phyloP scores from a whole-genome alignment of 2,113 vertebrate genomes.

The Engraulis encrasicolus region DNA sequence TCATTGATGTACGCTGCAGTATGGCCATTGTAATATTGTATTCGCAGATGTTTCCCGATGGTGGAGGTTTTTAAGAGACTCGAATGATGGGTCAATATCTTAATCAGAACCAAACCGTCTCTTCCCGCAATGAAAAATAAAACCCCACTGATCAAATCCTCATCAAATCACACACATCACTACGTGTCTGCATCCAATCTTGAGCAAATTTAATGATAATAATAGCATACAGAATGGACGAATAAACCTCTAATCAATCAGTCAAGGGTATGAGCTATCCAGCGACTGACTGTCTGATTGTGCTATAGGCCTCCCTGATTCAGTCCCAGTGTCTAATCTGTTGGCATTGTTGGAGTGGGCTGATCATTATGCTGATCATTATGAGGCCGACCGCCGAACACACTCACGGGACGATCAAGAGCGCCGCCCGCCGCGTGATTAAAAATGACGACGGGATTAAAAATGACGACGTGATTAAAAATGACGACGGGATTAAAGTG shows the following conservation, averaged over 20 bases:
- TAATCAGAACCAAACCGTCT: conserved; percentile 1
- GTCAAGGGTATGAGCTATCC: background rate
- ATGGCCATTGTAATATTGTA: background rate
- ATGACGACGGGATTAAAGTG: conserved; percentile 3
- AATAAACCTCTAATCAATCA: background rate
- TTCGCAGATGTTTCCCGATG: too few species aligned
- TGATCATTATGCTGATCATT: background rate
- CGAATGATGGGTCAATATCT: background rate
- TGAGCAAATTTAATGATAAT: background rate
- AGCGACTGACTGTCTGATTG: background rate
- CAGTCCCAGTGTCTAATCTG: background rate
- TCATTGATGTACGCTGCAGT: background rate
- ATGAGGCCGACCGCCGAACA: too few species aligned
- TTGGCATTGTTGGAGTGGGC: background rate
- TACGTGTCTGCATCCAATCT: background rate
- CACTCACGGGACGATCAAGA: too few species aligned
- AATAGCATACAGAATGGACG: background rate
- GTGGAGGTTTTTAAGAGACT: background rate
- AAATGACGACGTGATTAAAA: background rate
- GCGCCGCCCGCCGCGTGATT: too few species aligned
- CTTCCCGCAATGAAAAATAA: background rate
- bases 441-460: too few species aligned
- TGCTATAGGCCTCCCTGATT: background rate
- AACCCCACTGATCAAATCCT: background rate
- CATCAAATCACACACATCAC: background rate